Base-by-base conservation (phyloP, 2,797 vertebrate genomes). In the Falco biarmicus region DNA sequence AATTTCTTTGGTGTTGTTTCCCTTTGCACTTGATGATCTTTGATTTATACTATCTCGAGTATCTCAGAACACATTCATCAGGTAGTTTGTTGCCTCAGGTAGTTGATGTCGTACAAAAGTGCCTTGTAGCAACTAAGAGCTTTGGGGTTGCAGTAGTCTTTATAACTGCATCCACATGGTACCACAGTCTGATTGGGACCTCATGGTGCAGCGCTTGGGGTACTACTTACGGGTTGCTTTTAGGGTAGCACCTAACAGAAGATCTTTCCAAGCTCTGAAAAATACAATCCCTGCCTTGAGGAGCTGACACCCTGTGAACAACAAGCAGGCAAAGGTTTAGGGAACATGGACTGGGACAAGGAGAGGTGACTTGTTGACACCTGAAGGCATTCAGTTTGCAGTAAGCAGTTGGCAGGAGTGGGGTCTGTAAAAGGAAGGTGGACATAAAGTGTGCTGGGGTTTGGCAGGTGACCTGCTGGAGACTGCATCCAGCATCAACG, bases 401-500 rank as follows among this genome's bases (percentile, higher is more conserved):
- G 26, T 7, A 21, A 21, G 37, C 4, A 2, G 21, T 63, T 32
- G 75, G 24, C 20, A n/a, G 69, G 47, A 19, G 24, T 5, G 50
- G 73, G 45, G 13, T 37, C 41, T 65, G 57, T 29, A 37, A 37
- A 34, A 50, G 22, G 34, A 43, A 51, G 57, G 2, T 39, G 71
- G 54, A 68, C 17, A 10, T 20, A 28, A n/a, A 45, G 50, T 0
- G 0, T 41, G n/a, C 6, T 0, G 6, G 53, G 48, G 10, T 22
- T 51, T 66, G 48, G 78, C 45, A 60, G 48, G 2, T 37, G 7
- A 14, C 19, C n/a, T 69, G n/a, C 29, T 2, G 7, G 39, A 47
- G 77, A 22, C 15, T 21, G n/a, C 53, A 4, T 21, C 48, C 34
- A 34, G 50, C 41, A 5, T 41, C 1, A 0, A 0, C 1, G 1